A percentile compares a stretch with the other conserved stretches of the same genome.
These are phyloP conservation scores for Chelon auratus DNA, from an alignment of 2,797 vertebrate species.

Conservation along the genomic window DNA sequence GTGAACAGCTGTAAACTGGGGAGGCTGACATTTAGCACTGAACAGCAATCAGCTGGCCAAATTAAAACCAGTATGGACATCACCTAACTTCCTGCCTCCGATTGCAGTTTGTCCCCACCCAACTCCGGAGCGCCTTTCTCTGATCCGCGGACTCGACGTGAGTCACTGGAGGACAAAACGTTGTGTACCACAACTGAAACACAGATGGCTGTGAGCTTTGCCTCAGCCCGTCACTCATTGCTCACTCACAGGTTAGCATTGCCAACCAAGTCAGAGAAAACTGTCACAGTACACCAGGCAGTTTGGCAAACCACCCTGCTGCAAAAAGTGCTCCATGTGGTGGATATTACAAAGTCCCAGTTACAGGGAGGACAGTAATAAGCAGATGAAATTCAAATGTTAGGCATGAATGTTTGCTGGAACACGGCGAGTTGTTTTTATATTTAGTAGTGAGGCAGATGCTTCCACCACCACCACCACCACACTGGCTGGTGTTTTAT, in stretches of 20 bases:
- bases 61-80: slow-evolving; percentile 41
- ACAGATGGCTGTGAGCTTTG: slow-evolving; percentile 81
- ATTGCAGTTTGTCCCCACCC: slow-evolving; percentile 6
- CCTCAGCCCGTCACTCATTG: slow-evolving; percentile 75
- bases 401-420: not conserved
- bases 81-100: slow-evolving; percentile 21
- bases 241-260: slow-evolving; percentile 76
- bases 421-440: slow-evolving; percentile 14
- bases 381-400: slow-evolving; percentile 26
- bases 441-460: not conserved
- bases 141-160: slow-evolving; percentile 53
- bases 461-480: not conserved
- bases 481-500: slow-evolving; percentile 1
- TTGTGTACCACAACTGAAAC: slow-evolving; percentile 76
- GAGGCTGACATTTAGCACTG: slow-evolving; percentile 43
- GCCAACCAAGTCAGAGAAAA: slow-evolving; percentile 73
- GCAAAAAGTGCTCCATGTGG: slow-evolving; percentile 58
- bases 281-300: slow-evolving; percentile 69
- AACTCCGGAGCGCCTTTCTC: slow-evolving; percentile 16
- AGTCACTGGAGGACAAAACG: slow-evolving; percentile 81
- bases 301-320: slow-evolving; percentile 53
- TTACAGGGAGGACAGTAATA: slow-evolving; percentile 31
- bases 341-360: slow-evolving; percentile 35
- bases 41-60: slow-evolving; percentile 34
- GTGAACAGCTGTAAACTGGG: slow-evolving; percentile 10